phyloP scores from a whole-genome alignment of 2,888 invertebrate species.

The Thalpophila matura region DNA sequence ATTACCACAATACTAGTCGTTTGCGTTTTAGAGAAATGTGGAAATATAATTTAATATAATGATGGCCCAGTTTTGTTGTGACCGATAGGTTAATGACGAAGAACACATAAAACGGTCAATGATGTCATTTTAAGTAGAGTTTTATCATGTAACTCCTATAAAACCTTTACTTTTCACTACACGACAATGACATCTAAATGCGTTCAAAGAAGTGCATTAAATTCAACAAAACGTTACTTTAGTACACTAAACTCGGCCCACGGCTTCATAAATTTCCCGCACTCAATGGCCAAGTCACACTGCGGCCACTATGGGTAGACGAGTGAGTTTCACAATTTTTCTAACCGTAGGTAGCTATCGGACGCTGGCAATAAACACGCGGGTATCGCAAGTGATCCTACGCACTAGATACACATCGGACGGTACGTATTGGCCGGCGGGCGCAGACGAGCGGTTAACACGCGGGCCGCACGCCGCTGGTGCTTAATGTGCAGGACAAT shows the following conservation, averaged over 20 bases:
- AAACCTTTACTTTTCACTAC: slow-evolving; percentile 24
- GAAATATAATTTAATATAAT: too few species aligned
- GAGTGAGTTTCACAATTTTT: slow-evolving; percentile 61
- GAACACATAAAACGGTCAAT: not conserved
- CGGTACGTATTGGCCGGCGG: slow-evolving; percentile 66
- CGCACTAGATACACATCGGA: slow-evolving; percentile 77
- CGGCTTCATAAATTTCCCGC: slow-evolving; percentile 55
- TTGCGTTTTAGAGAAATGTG: not conserved
- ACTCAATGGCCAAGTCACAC: slow-evolving; percentile 32
- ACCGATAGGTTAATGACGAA: not conserved
- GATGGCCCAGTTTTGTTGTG: too few species aligned
- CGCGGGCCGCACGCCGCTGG: slow-evolving; percentile 23
- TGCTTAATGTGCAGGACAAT: not conserved
- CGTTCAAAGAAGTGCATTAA: slow-evolving; percentile 33
- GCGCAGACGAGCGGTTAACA: slow-evolving; percentile 62
- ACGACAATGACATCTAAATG: slow-evolving; percentile 33
- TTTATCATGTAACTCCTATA: slow-evolving; percentile 10
- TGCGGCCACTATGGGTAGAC: slow-evolving; percentile 16
- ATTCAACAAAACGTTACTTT: slow-evolving; percentile 35
- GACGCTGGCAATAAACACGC: slow-evolving; percentile 78
- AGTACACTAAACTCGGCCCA: slow-evolving; percentile 48
- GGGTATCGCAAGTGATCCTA: slow-evolving; percentile 80
- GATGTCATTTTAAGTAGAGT: not conserved
- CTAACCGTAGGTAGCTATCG: slow-evolving; percentile 59
- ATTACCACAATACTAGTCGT: not conserved